phyloP scores from a whole-genome alignment of 2,888 invertebrate species.

The Caenorhabditis sinica region DNA sequence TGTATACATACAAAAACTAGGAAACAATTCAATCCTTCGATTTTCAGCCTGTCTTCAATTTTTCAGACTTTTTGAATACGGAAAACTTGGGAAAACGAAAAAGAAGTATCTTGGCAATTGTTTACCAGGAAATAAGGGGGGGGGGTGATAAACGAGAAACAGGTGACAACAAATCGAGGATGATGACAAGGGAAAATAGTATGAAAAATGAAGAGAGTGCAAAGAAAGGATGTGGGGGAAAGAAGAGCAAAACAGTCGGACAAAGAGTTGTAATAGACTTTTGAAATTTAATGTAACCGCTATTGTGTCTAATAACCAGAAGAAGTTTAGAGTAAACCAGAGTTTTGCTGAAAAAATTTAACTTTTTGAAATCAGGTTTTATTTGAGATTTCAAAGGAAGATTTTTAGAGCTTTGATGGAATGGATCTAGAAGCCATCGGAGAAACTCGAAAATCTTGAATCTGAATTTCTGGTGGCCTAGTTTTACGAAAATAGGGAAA shows the following conservation, averaged over 20 bases:
- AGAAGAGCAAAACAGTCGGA: conserved; percentile 36
- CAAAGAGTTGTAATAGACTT: conserved; percentile 22
- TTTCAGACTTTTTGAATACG: too few species aligned
- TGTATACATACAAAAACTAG: conserved; percentile 12
- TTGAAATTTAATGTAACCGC: not conserved
- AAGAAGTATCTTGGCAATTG: not conserved
- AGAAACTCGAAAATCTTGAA: too few species aligned
- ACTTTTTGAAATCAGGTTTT: too few species aligned
- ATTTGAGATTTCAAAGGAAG: too few species aligned
- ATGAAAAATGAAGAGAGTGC: conserved; percentile 8
- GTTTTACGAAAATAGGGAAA: too few species aligned
- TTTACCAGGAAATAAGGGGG: conserved; percentile 25
- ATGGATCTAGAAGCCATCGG: too few species aligned
- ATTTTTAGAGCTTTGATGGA: too few species aligned
- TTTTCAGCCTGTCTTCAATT: too few species aligned
- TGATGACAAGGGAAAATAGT: conserved; percentile 32
- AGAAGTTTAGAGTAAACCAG: too few species aligned
- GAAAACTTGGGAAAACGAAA: not conserved
- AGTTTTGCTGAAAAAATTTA: too few species aligned
- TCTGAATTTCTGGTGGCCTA: too few species aligned
- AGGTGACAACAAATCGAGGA: conserved; percentile 33
- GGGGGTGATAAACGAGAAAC: conserved; percentile 29
- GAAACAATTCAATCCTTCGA: not conserved
- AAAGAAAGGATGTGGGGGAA: conserved; percentile 2
- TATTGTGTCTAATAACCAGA: not conserved